A percentile compares a stretch with the other conserved stretches of the same genome.
Evolutionary conservation across 2,797 vertebrate genomes (phyloP).

Genomic region (Sus cebifrons): DNA sequence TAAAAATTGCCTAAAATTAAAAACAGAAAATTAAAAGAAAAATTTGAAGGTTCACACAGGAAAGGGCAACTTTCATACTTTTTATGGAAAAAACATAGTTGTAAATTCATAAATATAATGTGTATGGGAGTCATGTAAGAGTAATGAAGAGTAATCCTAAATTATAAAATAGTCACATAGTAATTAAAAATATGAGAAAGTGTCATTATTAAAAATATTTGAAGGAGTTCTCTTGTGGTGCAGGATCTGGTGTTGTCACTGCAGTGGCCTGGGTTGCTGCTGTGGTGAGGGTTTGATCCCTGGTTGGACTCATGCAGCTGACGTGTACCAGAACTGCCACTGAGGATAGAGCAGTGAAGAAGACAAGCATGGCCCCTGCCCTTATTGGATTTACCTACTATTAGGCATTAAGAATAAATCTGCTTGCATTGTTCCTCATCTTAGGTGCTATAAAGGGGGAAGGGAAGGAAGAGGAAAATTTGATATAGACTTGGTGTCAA

Average conservation of each 20-base stretch:
- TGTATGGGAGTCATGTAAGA: not conserved
- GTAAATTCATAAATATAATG: constrained; percentile 16
- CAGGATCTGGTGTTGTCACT: too few relatives aligned
- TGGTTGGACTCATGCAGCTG: not conserved
- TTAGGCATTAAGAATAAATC: not conserved
- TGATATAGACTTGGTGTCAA: not conserved
- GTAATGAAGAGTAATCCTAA: not conserved
- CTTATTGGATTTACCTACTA: not conserved
- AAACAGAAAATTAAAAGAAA: not conserved
- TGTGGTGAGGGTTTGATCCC: too few relatives aligned
- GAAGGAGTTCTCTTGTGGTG: not conserved
- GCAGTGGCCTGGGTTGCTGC: too few relatives aligned
- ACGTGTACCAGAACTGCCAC: not conserved
- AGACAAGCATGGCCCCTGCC: accelerated
- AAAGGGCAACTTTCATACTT: not conserved
- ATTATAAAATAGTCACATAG: not conserved
- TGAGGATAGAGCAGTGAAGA: not conserved
- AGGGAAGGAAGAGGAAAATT: not conserved
- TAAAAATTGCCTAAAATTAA: constrained; percentile 22
- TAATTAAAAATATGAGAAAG: not conserved
- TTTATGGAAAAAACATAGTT: not conserved
- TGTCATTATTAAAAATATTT: not conserved
- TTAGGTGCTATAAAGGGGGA: not conserved
- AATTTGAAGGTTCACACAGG: not conserved
- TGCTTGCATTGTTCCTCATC: not conserved